phyloP scores from a whole-genome alignment of 2,113 vertebrate species.

The Notarius quadriscutis region DNA sequence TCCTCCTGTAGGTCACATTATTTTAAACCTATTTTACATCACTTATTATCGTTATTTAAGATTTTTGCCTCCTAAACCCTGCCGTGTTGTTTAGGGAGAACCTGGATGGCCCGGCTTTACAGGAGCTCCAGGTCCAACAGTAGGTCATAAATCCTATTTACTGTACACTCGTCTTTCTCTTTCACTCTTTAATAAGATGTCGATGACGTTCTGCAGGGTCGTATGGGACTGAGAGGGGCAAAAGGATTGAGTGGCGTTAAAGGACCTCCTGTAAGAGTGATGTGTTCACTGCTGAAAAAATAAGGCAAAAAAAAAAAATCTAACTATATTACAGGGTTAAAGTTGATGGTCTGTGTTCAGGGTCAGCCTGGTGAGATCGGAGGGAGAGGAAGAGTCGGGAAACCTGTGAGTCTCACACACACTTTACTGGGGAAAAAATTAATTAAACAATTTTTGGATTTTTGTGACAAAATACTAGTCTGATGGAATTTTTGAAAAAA shows the following conservation, averaged over 20 bases:
- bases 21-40: background rate
- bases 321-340: background rate
- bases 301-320: background rate
- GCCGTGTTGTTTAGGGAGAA: slow-evolving; percentile 64
- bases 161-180: background rate
- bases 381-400: slow-evolving; percentile 61
- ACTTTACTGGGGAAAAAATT: background rate
- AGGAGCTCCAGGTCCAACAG: slow-evolving; percentile 67
- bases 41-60: background rate
- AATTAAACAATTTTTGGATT: background rate
- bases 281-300: background rate
- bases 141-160: slow-evolving; percentile 51
- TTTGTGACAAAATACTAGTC: background rate
- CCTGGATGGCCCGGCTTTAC: slow-evolving; percentile 64
- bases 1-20: slow-evolving; percentile 50
- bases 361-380: slow-evolving; percentile 69
- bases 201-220: slow-evolving; percentile 61
- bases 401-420: slow-evolving; percentile 59
- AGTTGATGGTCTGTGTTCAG: slow-evolving; percentile 52
- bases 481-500: background rate
- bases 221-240: slow-evolving; percentile 62
- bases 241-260: slow-evolving; percentile 70
- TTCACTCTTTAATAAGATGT: background rate
- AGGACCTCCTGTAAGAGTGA: slow-evolving; percentile 70
- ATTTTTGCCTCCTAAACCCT: background rate